Conservation (phyloP, 2,888 invertebrate species). For the Leptopilina myrica region DNA sequence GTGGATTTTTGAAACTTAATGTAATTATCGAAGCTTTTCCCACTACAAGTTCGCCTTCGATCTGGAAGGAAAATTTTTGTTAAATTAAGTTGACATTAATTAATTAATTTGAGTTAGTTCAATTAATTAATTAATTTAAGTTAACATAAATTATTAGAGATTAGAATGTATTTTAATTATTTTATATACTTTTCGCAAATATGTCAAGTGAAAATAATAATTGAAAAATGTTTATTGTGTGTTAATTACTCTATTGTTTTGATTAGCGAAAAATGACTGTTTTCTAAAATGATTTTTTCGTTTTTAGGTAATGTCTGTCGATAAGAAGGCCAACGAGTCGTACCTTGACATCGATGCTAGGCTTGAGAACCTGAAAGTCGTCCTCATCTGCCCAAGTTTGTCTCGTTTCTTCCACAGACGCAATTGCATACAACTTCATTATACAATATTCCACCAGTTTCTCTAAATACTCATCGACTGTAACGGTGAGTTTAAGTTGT, state of each 20-base stretch:
- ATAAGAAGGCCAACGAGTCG: conserved; percentile 1
- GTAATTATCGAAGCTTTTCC: conserved; percentile 79
- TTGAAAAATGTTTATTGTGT: background rate
- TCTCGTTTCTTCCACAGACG: conserved; percentile 87
- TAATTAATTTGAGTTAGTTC: too few relatives aligned
- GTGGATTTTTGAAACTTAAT: conserved; percentile 84
- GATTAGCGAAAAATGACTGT: background rate
- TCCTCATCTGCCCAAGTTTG: conserved; percentile 91
- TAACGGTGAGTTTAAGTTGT: conserved; percentile 79
- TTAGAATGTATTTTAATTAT: background rate
- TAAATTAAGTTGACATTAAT: background rate
- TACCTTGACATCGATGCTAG: conserved; percentile 84
- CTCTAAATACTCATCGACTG: conserved; percentile 85
- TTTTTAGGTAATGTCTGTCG: background rate
- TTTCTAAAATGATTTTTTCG: background rate
- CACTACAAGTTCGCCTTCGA: conserved; percentile 80
- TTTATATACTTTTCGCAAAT: background rate
- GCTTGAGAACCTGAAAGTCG: conserved; percentile 88
- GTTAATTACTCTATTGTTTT: background rate
- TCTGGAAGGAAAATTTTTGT: conserved; percentile 75
- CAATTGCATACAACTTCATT: conserved; percentile 88
- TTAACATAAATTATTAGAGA: too few relatives aligned
- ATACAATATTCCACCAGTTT: conserved; percentile 88
- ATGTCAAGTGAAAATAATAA: too few relatives aligned
- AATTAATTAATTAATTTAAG: too few relatives aligned